phyloP scores from a whole-genome alignment of 2,888 invertebrate species.

The Stenolophus ochropezus region DNA sequence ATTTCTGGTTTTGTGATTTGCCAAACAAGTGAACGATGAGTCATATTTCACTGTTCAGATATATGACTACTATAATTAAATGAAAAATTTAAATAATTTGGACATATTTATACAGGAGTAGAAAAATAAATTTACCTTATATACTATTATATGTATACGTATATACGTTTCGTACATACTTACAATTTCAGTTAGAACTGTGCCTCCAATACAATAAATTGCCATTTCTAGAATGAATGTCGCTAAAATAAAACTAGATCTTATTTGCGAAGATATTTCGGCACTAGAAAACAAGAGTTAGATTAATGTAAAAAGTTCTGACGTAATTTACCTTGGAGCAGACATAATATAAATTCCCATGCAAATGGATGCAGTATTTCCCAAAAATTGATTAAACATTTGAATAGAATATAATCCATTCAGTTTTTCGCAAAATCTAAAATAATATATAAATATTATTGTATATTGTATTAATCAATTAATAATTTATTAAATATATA shows the following conservation, averaged over 20 bases:
- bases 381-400: constrained; percentile 39
- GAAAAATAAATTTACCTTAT: neutral
- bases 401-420: constrained; percentile 41
- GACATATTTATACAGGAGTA: too few species aligned
- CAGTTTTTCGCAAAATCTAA: constrained; percentile 30
- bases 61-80: too few species aligned
- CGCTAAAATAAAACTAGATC: constrained; percentile 16
- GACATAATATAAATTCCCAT: constrained; percentile 29
- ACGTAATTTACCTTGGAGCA: constrained; percentile 4
- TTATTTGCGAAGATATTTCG: constrained; percentile 32
- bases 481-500: too few species aligned
- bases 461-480: too few species aligned
- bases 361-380: constrained; percentile 27
- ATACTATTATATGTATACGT: neutral
- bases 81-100: too few species aligned
- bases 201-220: constrained; percentile 48
- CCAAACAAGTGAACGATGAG: too few species aligned
- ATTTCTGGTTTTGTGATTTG: too few species aligned
- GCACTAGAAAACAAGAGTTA: constrained; percentile 1
- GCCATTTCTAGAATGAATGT: constrained; percentile 32
- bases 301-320: neutral
- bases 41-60: too few species aligned
- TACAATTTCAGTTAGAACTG: constrained; percentile 38
- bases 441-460: neutral
- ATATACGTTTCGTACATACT: neutral